Evolutionary conservation across 2,113 vertebrate genomes (phyloP).

Genomic region (Myanophis thanlyinensis): DNA sequence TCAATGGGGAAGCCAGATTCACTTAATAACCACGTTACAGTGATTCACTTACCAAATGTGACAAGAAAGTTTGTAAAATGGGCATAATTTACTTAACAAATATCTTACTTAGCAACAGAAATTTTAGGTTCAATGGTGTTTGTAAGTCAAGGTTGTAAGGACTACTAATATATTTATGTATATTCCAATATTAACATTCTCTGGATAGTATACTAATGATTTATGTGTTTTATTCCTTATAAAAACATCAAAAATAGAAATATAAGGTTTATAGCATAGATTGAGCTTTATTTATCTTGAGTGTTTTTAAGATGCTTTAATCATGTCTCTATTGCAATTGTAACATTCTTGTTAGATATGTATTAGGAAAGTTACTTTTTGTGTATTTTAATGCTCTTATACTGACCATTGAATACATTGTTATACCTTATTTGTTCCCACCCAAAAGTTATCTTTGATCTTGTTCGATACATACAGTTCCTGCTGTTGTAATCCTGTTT

Average conservation of each 20-base stretch:
- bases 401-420: not conserved
- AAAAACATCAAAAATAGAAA: not conserved
- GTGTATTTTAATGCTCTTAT: not conserved
- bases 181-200: not conserved
- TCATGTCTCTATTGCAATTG: not conserved
- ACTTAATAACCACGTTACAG: not conserved
- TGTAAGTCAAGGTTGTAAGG: not conserved
- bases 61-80: not conserved
- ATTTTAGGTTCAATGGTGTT: not conserved
- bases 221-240: not conserved
- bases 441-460: not conserved
- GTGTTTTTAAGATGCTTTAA: not conserved
- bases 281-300: not conserved
- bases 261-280: not conserved
- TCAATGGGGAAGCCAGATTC: not conserved
- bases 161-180: not conserved
- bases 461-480: not conserved
- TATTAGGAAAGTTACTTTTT: not conserved
- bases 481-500: not conserved
- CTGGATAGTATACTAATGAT: not conserved
- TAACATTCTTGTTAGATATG: not conserved
- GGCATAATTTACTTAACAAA: not conserved
- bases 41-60: not conserved
- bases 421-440: not conserved
- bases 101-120: not conserved